Evolutionary conservation across 2,113 vertebrate species (phyloP), one percentile per base, ranked within the genome.

Genomic region (Malaclemys terrapin): DNA sequence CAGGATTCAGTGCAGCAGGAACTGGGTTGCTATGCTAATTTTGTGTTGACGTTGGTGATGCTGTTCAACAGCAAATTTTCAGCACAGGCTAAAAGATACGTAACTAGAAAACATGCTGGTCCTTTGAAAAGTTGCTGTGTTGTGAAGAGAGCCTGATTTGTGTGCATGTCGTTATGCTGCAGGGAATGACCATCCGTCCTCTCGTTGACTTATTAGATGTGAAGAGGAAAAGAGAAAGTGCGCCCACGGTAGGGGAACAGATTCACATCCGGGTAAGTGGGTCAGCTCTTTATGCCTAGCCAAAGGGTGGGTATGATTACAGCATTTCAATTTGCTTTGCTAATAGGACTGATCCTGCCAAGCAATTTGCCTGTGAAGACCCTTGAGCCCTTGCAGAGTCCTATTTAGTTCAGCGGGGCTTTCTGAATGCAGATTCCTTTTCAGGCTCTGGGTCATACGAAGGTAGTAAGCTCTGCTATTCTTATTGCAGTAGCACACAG

Each of bases 171-270:
- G n/a, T 90, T 89, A 1, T 94, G 84, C 94, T 91, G 49, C 93
- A 99, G 98, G 98, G 98, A 57, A 99, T 99, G 98, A 99, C 98
- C 76, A 99, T 99, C 59, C 97, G 98, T 45, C 98, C 98, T 84
- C 97, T 99, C 0, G 98, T 99, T 4, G 98, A 99, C 90, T 97
- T 99, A 62, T 38, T 99, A 95, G 98, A 99, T 89, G 99, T 99
- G 80, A 99, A 98, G 97, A 98, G 97, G 97, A 98, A 98, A 97
- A 98, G 98, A 96, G 98, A 98, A 94, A 98, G 96, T 24, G 94
- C 98, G 81, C 98, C 98, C 29, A 98, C 98, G 0, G 98, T 98
- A 89, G 99, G 98, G 47, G 98, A 99, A 91, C 98, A 99, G 97
- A 98, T 99, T 95, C 98, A 99, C 59, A 98, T 98, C 86, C 96